Evolutionary conservation across 2,888 invertebrate genomes (phyloP).

Genomic region (Drosophila longiperda): DNA sequence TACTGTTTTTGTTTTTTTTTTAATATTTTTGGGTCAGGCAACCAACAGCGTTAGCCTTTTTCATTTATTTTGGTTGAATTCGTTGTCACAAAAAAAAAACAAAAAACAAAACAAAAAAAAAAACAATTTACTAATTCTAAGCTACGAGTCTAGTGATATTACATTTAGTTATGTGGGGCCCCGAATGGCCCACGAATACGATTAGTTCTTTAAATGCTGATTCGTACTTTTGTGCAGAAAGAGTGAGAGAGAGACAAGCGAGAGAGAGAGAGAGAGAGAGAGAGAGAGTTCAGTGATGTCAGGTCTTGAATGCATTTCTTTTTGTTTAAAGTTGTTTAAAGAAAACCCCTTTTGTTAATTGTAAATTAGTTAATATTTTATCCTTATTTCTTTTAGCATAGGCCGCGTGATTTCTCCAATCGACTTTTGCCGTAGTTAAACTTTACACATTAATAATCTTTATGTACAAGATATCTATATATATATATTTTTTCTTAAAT

Average conservation of each 20-base stretch:
- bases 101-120: neutral
- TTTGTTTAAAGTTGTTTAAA: slow-evolving; percentile 43
- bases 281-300: slow-evolving; percentile 19
- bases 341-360: slow-evolving; percentile 12
- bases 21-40: slow-evolving; percentile 28
- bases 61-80: slow-evolving; percentile 13
- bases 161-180: slow-evolving; percentile 71
- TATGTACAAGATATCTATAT: neutral
- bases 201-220: slow-evolving; percentile 51
- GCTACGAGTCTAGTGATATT: slow-evolving; percentile 82
- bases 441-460: neutral
- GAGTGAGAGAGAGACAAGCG: neutral
- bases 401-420: slow-evolving; percentile 45
- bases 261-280: slow-evolving; percentile 1
- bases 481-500: slow-evolving; percentile 34
- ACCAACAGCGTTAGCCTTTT: slow-evolving; percentile 18
- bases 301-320: slow-evolving; percentile 42
- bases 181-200: slow-evolving; percentile 22
- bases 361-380: slow-evolving; percentile 11
- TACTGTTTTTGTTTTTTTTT: neutral
- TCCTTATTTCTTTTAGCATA: slow-evolving; percentile 14
- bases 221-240: slow-evolving; percentile 46
- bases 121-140: slow-evolving; percentile 59
- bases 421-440: slow-evolving; percentile 48
- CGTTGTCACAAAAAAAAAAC: slow-evolving; percentile 3